A percentile compares a stretch with the other conserved stretches of the same genome.
phyloP scores from a whole-genome alignment of 1,140 invertebrate species.

The Prorops nasuta region DNA sequence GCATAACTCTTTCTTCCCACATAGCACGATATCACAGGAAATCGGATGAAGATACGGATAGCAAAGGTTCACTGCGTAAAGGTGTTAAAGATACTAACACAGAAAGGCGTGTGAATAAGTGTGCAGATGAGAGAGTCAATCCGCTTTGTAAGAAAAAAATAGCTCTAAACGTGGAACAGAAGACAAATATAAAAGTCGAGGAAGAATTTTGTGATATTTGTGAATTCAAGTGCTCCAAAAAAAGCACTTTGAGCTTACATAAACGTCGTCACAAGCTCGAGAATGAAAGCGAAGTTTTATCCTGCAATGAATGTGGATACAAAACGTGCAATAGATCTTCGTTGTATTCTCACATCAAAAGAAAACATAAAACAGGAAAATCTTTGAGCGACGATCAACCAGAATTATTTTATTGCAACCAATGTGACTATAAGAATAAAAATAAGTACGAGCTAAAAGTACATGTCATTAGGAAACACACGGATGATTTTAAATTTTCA shows the following conservation, averaged over 20 bases:
- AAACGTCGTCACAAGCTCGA: slow-evolving; percentile 51
- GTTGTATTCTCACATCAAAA: slow-evolving; percentile 45
- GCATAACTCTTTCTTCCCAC: too few species aligned
- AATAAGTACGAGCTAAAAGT: slow-evolving; percentile 54
- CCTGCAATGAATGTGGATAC: slow-evolving; percentile 45
- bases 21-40: too few species aligned
- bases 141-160: too few species aligned
- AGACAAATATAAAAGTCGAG: too few species aligned
- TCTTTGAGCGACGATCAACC: slow-evolving; percentile 19
- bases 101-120: too few species aligned
- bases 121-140: too few species aligned
- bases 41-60: too few species aligned
- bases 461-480: slow-evolving; percentile 49
- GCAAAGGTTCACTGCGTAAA: too few species aligned
- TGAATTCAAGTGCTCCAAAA: slow-evolving; percentile 57
- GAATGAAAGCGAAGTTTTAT: slow-evolving; percentile 22
- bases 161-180: too few species aligned
- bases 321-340: slow-evolving; percentile 41
- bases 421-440: slow-evolving; percentile 52
- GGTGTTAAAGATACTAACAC: too few species aligned
- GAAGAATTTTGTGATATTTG: slow-evolving; percentile 36
- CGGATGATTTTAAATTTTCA: slow-evolving; percentile 49
- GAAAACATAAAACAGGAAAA: slow-evolving; percentile 32
- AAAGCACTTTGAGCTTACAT: slow-evolving; percentile 58
- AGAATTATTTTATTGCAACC: slow-evolving; percentile 39